Evolutionary conservation across 53 echinoderm and acorn worm species (phyloP), one percentile per base, ranked within the genome.

Genomic region (Temnopleurus reevesii): DNA sequence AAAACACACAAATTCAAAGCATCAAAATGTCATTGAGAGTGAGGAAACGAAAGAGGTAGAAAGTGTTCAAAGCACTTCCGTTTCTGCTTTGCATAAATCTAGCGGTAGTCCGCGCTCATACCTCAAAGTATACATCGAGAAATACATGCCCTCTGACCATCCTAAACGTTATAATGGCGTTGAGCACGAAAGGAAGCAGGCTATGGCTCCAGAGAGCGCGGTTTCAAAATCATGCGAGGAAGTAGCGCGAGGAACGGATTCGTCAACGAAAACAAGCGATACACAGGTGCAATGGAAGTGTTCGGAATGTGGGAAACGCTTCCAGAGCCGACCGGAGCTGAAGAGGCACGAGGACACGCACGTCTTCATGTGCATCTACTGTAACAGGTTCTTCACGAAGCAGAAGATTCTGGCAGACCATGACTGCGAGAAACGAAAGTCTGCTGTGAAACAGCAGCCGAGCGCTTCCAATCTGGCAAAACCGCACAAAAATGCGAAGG

Each of bases 321-420:
- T 85, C 45, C 4, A 38, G 26, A 59, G 27, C 61, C 38, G 45
- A 31, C 9, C 26, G 9, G 85, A 59, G 8, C 60, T 59, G 4
- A 46, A 43, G 61, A 85, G 35, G 24, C 85, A 85, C 45, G 6
- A 85, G 46, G 60, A 85, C 45, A 44, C 85, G 3, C 59, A 59
- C 26, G 85, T 85, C 31, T 85, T 85, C 46, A 85, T 85, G 85
- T 85, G 85, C 61, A 43, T 25, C 25, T 45, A 26, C 9, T 85
- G 85, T 28, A 41, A 60, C 45, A 59, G 85, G 19, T 85, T 85
- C 45, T 85, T 60, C 29, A 85, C 85, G 24, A 85, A 43, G 8
- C 44, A 17, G 1, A 23, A 23, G 10, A 85, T 59, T 45, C 45
- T 85, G 17, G 15, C 59, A 4, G 85, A 85, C 15, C 71, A 71